Conservation (phyloP, 2,797 vertebrate species). For the Margarornis squamiger region DNA sequence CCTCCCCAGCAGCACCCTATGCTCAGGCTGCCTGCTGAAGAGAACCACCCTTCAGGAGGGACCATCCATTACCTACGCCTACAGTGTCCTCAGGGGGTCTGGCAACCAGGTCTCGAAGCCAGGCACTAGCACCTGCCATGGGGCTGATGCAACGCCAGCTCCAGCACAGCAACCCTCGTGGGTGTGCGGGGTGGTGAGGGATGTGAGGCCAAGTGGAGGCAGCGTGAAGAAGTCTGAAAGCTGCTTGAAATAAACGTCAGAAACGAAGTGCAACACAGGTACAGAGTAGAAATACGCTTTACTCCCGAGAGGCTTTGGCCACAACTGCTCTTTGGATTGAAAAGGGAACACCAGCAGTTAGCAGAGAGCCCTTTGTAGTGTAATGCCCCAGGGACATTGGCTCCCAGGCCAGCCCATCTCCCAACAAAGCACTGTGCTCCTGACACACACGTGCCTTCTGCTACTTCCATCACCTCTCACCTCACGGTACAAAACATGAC, state of each 20-base stretch:
- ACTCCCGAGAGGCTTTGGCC: background rate
- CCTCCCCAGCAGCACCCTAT: background rate
- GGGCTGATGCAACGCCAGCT: background rate
- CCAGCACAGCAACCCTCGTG: background rate
- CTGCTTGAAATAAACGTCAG: background rate
- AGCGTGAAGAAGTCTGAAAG: background rate
- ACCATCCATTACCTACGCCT: background rate
- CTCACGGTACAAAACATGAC: background rate
- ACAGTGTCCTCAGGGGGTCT: background rate
- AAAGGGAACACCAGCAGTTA: background rate
- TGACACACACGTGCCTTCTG: background rate
- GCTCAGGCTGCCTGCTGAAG: background rate
- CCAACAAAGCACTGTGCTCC: accelerated
- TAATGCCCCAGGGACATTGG: background rate
- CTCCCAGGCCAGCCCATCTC: background rate
- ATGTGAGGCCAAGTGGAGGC: accelerated
- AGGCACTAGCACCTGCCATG: accelerated
- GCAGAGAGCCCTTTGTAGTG: background rate
- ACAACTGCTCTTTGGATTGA: slow-evolving; percentile 31
- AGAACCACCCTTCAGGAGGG: background rate
- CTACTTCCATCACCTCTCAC: background rate
- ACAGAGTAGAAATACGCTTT: background rate
- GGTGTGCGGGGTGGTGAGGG: background rate
- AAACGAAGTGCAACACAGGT: background rate
- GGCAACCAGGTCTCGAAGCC: background rate